Conservation (phyloP, 2,113 vertebrate genomes). For the Rhinogobius similis region DNA sequence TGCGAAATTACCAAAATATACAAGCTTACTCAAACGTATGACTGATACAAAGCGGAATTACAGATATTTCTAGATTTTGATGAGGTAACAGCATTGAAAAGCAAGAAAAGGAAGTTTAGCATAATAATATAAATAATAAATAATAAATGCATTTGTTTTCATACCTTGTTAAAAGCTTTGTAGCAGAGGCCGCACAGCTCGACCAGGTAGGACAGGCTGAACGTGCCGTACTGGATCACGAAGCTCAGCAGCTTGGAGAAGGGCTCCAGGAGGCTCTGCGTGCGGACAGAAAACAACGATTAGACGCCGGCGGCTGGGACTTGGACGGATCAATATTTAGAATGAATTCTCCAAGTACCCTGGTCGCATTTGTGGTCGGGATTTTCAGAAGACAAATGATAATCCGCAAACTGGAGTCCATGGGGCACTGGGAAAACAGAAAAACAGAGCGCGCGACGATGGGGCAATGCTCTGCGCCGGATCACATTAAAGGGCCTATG, state of each 20-base stretch:
- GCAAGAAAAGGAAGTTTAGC: too few relatives aligned
- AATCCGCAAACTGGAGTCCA: slow-evolving; percentile 96
- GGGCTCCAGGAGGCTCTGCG: slow-evolving; percentile 94
- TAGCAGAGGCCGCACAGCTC: slow-evolving; percentile 96
- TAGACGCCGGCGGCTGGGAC: slow-evolving; percentile 11
- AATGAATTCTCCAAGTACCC: slow-evolving; percentile 80
- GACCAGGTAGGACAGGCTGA: slow-evolving; percentile 94
- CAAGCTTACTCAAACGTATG: too few relatives aligned
- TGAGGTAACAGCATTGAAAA: too few relatives aligned
- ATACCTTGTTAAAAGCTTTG: slow-evolving; percentile 97
- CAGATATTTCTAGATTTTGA: not conserved
- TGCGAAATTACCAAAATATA: too few relatives aligned
- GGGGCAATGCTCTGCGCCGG: not conserved
- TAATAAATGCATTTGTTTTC: not conserved
- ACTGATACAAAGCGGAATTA: not conserved
- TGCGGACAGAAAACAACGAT: slow-evolving; percentile 30
- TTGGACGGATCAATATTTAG: not conserved
- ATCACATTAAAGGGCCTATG: too few relatives aligned
- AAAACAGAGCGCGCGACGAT: slow-evolving; percentile 3
- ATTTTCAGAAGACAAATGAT: slow-evolving; percentile 99
- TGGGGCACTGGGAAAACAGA: slow-evolving; percentile 83
- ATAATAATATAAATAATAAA: too few relatives aligned
- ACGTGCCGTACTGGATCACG: slow-evolving; percentile 95
- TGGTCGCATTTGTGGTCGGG: slow-evolving; percentile 89
- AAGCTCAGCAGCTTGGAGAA: slow-evolving; percentile 98